Evolutionary conservation across 2,113 vertebrate species (phyloP).

Genomic region (Spea bombifrons): DNA sequence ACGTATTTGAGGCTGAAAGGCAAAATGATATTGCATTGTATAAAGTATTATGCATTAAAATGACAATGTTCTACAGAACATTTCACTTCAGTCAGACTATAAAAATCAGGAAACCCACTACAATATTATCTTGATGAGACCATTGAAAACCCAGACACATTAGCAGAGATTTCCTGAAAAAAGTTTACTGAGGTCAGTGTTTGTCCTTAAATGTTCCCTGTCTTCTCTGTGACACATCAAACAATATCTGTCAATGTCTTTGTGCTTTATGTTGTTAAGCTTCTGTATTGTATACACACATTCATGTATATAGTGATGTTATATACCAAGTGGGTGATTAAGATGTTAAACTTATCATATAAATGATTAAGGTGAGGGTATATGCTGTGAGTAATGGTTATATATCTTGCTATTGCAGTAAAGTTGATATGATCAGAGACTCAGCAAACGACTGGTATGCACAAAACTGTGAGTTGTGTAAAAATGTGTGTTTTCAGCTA

Average conservation of each 20-base stretch:
- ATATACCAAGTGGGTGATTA: no score
- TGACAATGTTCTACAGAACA: constrained; percentile 5
- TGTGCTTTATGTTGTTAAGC: background rate
- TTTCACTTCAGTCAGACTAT: background rate
- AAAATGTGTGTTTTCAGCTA: no score
- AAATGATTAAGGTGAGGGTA: no score
- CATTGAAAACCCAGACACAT: constrained; percentile 31
- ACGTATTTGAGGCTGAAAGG: no score
- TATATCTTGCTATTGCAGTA: no score
- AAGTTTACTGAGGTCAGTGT: constrained; percentile 23
- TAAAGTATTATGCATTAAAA: constrained; percentile 10
- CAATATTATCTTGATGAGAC: constrained; percentile 33
- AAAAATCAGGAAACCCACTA: constrained; percentile 26
- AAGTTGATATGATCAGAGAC: no score
- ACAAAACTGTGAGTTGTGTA: no score
- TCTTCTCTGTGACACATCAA: constrained; percentile 8
- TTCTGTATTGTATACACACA: background rate
- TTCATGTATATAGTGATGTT: no score
- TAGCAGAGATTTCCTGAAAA: constrained; percentile 35
- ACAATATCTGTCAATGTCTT: constrained; percentile 1
- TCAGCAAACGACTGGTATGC: no score
- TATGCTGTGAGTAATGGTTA: no score
- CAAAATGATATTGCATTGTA: constrained; percentile 4
- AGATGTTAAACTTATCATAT: no score
- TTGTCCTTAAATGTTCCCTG: constrained; percentile 39